Percentiles rank a stretch among this genome's conserved stretches.
These are phyloP conservation scores for Meriones unguiculatus DNA, from an alignment of 2,113 vertebrate species.

Conservation along the genomic window DNA sequence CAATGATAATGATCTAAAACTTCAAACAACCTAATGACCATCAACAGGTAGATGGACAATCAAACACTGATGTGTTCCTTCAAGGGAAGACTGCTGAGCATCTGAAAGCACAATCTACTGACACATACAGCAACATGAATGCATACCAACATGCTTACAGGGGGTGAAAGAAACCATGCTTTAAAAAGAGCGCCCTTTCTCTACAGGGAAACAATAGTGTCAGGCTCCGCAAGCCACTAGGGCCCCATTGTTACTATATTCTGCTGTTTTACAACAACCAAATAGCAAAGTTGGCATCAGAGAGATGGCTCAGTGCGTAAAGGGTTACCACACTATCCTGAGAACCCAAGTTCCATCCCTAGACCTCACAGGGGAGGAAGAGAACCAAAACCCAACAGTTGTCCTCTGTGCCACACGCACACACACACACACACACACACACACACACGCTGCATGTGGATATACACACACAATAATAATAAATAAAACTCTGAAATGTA, in stretches of 20 bases:
- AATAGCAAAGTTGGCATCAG: background rate
- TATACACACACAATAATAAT: background rate
- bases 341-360: no score
- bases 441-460: no score
- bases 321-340: background rate
- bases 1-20: background rate
- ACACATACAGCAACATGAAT: background rate
- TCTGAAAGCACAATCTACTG: background rate
- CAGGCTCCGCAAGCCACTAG: background rate
- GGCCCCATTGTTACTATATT: background rate
- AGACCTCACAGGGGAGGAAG: background rate
- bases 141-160: background rate
- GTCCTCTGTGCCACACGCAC: background rate
- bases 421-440: background rate
- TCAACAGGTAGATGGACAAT: background rate
- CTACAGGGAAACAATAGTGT: background rate
- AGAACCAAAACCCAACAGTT: background rate
- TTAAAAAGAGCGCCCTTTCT: background rate
- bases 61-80: background rate
- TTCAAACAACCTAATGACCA: background rate
- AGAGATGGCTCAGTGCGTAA: background rate
- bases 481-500: background rate
- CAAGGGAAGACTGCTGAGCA: background rate
- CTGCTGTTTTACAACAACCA: background rate
- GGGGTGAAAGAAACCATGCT: background rate